Evolutionary conservation across 2,113 vertebrate species (phyloP).

Genomic region (Australoheros scitulus): DNA sequence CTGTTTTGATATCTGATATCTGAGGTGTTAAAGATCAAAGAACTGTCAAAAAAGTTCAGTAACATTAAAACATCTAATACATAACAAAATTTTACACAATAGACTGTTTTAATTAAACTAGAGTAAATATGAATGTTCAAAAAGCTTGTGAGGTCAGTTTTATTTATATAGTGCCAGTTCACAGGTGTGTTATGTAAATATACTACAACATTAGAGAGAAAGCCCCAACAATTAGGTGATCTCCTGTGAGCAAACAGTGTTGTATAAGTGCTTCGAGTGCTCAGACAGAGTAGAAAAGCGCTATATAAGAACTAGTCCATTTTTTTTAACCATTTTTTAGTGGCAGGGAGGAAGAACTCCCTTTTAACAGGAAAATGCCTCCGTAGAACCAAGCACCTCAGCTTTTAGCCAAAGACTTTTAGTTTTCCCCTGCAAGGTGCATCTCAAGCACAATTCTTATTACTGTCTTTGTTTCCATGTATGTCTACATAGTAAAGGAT

Average conservation of each 20-base stretch:
- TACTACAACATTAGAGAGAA: neutral
- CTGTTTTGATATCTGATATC: no score
- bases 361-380: neutral
- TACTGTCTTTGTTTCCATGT: neutral
- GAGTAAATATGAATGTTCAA: neutral
- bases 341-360: neutral
- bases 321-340: neutral
- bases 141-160: neutral
- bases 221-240: no score
- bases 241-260: no score
- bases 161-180: neutral
- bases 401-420: neutral
- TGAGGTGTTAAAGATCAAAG: no score
- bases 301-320: no score
- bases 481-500: neutral
- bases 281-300: no score
- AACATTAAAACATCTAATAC: no score
- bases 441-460: neutral
- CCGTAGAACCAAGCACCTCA: neutral
- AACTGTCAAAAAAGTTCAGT: no score
- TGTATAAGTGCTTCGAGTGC: no score
- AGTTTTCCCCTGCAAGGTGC: neutral
- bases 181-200: neutral
- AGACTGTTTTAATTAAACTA: neutral
- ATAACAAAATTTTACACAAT: no score